Evolutionary conservation across 2,888 invertebrate species (phyloP).

Genomic region (Chirona hameri): DNA sequence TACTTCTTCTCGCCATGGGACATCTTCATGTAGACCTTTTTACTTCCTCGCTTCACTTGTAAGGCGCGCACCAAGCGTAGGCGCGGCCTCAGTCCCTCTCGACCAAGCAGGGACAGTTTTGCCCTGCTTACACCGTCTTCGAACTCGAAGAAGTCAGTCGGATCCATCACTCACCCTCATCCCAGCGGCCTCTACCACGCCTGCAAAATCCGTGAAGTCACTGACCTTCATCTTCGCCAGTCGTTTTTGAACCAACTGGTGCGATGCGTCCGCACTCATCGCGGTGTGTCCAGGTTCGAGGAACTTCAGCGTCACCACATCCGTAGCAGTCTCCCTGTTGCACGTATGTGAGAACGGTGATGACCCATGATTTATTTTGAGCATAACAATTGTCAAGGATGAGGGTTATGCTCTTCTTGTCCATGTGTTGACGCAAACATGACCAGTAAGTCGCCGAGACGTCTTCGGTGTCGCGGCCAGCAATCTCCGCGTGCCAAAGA

Average conservation of each 20-base stretch:
- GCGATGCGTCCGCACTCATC: not conserved
- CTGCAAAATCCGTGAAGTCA: not conserved
- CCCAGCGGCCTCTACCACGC: not conserved
- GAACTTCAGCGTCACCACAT: not conserved
- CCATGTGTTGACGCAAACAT: not conserved
- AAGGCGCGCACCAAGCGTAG: not conserved
- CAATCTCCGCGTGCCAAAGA: not conserved
- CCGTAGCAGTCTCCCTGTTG: not conserved
- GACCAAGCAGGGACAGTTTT: not conserved
- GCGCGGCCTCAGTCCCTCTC: not conserved
- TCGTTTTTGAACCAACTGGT: not conserved
- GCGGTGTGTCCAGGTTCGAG: not conserved
- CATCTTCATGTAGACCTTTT: not conserved
- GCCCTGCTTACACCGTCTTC: not conserved
- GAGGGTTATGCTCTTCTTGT: not conserved
- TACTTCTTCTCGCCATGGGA: not conserved
- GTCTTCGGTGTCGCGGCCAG: not conserved
- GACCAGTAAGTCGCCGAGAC: not conserved
- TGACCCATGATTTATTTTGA: not conserved
- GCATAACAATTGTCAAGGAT: not conserved
- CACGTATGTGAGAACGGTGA: not conserved
- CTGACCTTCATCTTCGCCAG: not conserved
- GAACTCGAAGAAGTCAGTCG: not conserved
- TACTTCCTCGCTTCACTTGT: not conserved
- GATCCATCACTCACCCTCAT: not conserved